Base-by-base conservation (phyloP, 2,888 invertebrate species). In the Lingula anatina region DNA sequence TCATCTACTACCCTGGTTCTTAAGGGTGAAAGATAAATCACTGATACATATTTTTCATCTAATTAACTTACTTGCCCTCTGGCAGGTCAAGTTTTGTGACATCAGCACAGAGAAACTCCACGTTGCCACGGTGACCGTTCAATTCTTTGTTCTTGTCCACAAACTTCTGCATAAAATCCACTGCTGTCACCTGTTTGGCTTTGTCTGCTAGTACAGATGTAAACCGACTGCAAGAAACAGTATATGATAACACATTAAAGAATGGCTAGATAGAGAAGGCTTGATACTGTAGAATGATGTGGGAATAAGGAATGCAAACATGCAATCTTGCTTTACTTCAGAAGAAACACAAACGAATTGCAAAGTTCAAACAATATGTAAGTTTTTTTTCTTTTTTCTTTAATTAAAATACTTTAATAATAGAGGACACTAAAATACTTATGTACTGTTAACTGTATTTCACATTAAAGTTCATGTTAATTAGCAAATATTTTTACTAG, bases 91-190 rank as follows among this genome's bases (percentile, higher is more conserved):
- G 63, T 50, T 79, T 71, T 1, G 78, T 79, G 28, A 81, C 82
- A 62, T 82, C 82, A 20, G 77, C 78, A 47, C 76, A 74, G 42
- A 73, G 53, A 59, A 78, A 81, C 12, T 69, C 68, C 31, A 81
- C 72, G 60, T 82, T 80, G n/a, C 62, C 59, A 44, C 71, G 60
- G 52, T 78, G 73, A 1, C 68, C 62, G 61, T 82, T 79, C 1
- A 55, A 54, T 53, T 74, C 68, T 46, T 71, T 64, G 62, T 82
- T 82, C 58, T 80, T 76, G 36, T 76, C 65, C 31, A 81, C 70
- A 61, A 82, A 82, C 3, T 73, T 71, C 50, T 81, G 79, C 68
- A 82, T 81, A 62, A 82, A 81, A 57, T 82, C 81, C 2, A 81
- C 79, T 5, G 81, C 79, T 3, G 77, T 64, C 2, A 82, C 79